Conservation (phyloP, 1,140 invertebrate genomes). For the Cydia strobilella region DNA sequence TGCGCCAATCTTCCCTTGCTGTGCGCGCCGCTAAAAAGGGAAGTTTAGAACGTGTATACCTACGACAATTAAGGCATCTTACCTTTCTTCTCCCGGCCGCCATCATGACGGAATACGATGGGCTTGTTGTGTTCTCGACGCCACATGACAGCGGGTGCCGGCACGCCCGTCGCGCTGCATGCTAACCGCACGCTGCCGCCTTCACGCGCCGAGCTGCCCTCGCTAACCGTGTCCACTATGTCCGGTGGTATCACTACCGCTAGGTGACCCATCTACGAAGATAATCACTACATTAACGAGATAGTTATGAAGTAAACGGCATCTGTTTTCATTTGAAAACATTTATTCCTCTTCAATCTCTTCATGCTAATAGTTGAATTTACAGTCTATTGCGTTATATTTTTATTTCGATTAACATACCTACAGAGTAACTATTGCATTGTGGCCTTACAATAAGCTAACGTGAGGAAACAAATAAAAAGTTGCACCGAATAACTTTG, state of each 20-base stretch:
- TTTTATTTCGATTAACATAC: too few species aligned
- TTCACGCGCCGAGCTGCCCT: constrained; percentile 83
- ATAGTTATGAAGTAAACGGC: not conserved
- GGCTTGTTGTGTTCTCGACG: constrained; percentile 87
- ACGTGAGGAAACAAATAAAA: too few species aligned
- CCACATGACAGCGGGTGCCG: constrained; percentile 89
- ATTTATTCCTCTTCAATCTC: too few species aligned
- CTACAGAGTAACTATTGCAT: too few species aligned
- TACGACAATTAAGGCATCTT: constrained; percentile 37
- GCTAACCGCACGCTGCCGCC: constrained; percentile 88
- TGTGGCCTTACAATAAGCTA: too few species aligned
- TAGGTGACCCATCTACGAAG: constrained; percentile 87
- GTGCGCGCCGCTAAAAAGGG: too few species aligned
- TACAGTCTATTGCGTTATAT: too few species aligned
- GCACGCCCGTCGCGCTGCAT: constrained; percentile 90
- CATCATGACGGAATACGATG: constrained; percentile 86
- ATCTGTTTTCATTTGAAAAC: too few species aligned
- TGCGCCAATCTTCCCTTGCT: too few species aligned
- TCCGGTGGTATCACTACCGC: constrained; percentile 92
- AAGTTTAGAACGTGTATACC: too few species aligned
- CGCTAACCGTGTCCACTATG: constrained; percentile 85
- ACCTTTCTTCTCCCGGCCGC: constrained; percentile 84
- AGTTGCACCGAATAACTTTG: too few species aligned
- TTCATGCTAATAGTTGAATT: too few species aligned
- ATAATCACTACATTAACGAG: not conserved